Evolutionary conservation across 2,888 invertebrate genomes (phyloP).

Genomic region (Holacanthella duospinosa): DNA sequence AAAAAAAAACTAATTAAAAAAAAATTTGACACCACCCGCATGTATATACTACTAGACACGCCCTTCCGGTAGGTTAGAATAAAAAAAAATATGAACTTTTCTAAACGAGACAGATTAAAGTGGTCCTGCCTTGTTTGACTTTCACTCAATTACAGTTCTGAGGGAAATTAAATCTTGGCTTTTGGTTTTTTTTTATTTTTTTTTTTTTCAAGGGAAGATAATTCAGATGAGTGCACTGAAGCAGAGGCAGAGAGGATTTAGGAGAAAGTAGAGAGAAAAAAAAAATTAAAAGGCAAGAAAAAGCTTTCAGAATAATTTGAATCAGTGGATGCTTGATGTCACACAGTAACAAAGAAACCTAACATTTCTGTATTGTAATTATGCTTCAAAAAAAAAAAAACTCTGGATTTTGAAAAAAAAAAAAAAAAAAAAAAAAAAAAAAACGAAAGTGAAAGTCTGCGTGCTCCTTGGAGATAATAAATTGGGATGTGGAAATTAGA

Average conservation of each 20-base stretch:
- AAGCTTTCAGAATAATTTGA: slow-evolving; percentile 4
- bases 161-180: not conserved
- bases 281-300: slow-evolving; percentile 3
- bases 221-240: not conserved
- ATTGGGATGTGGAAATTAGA: not conserved
- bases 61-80: not conserved
- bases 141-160: not conserved
- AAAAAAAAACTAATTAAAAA: not conserved
- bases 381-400: too few species aligned
- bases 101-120: not conserved
- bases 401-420: too few species aligned
- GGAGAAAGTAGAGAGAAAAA: not conserved
- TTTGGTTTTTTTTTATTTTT: not conserved
- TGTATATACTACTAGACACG: too few species aligned
- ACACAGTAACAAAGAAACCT: not conserved
- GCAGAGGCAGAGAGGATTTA: not conserved
- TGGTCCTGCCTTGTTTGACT: not conserved
- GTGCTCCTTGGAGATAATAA: slow-evolving; percentile 1
- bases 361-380: too few species aligned
- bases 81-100: not conserved
- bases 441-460: too few species aligned
- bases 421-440: too few species aligned
- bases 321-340: slow-evolving; percentile 3
- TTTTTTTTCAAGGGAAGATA: not conserved
- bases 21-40: not conserved